phyloP scores from a whole-genome alignment of 2,888 invertebrate species.

The Eristalis tenax region DNA sequence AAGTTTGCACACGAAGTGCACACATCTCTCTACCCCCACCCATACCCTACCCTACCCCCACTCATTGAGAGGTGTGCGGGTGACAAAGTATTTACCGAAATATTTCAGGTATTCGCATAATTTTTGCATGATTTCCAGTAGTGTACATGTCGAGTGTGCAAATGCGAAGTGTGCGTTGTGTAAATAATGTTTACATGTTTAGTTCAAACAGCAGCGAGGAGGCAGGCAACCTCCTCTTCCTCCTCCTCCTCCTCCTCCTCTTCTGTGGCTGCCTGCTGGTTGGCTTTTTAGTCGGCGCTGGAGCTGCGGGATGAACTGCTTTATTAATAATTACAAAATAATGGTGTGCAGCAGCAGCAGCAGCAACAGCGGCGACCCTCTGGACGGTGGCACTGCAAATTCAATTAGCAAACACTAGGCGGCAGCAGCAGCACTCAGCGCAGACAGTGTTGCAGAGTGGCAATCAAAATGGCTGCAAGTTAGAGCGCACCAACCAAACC shows the following conservation, averaged over 20 bases:
- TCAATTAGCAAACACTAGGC: slow-evolving; percentile 32
- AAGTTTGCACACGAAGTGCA: slow-evolving; percentile 4
- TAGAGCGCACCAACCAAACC: not conserved
- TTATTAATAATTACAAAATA: slow-evolving; percentile 61
- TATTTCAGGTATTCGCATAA: slow-evolving; percentile 60
- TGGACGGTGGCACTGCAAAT: slow-evolving; percentile 18
- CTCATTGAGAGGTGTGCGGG: not conserved
- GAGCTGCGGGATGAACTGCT: slow-evolving; percentile 35
- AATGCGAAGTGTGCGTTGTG: slow-evolving; percentile 23
- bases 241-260: too few species aligned
- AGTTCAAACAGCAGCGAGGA: too few species aligned
- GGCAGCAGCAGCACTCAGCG: not conserved
- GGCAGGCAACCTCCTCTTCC: too few species aligned
- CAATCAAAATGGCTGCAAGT: slow-evolving; percentile 29
- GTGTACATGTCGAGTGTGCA: slow-evolving; percentile 20
- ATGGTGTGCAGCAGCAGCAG: slow-evolving; percentile 6
- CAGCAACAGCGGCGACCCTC: not conserved
- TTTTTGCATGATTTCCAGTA: slow-evolving; percentile 58
- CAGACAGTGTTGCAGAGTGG: slow-evolving; percentile 1
- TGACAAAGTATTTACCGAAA: slow-evolving; percentile 55
- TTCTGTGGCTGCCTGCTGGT: not conserved
- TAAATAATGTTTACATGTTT: slow-evolving; percentile 46
- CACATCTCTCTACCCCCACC: not conserved
- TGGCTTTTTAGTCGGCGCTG: slow-evolving; percentile 43
- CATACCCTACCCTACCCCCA: not conserved